Evolutionary conservation across 2,113 vertebrate species (phyloP).

Genomic region (Glareola pratincola): DNA sequence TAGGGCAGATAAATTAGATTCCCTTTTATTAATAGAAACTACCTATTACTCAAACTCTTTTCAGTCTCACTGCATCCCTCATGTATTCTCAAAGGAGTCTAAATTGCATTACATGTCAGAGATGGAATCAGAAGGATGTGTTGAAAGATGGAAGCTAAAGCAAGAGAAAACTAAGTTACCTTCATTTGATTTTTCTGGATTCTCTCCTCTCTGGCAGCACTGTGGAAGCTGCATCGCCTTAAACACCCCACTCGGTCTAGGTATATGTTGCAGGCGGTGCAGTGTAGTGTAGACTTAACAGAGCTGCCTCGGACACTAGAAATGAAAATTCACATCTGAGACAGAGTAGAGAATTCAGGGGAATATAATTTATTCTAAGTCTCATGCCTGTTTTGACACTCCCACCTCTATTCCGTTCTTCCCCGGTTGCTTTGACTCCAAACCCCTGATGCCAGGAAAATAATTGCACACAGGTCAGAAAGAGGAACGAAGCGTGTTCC

Average conservation of each 20-base stretch:
- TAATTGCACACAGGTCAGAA: not conserved
- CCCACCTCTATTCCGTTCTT: not conserved
- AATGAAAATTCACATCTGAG: not conserved
- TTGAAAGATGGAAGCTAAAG: not conserved
- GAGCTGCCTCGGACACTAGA: not conserved
- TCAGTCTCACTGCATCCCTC: not conserved
- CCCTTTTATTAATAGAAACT: slow-evolving; percentile 40
- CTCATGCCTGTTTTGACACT: not conserved
- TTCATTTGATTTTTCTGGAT: not conserved
- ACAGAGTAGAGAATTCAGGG: not conserved
- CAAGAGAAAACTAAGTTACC: not conserved
- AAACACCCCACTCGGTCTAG: not conserved
- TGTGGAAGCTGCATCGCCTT: not conserved
- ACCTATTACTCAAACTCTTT: slow-evolving; percentile 2
- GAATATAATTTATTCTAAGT: not conserved
- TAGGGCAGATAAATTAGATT: slow-evolving; percentile 1
- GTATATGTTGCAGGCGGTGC: not conserved
- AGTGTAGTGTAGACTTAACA: not conserved
- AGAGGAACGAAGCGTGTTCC: not conserved
- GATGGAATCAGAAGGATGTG: not conserved
- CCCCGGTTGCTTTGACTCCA: not conserved
- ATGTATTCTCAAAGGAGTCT: not conserved
- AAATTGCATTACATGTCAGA: not conserved
- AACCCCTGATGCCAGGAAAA: not conserved
- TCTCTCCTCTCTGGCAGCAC: not conserved